Conservation (phyloP, 2,113 vertebrate genomes). For the Cisticola juncidis region DNA sequence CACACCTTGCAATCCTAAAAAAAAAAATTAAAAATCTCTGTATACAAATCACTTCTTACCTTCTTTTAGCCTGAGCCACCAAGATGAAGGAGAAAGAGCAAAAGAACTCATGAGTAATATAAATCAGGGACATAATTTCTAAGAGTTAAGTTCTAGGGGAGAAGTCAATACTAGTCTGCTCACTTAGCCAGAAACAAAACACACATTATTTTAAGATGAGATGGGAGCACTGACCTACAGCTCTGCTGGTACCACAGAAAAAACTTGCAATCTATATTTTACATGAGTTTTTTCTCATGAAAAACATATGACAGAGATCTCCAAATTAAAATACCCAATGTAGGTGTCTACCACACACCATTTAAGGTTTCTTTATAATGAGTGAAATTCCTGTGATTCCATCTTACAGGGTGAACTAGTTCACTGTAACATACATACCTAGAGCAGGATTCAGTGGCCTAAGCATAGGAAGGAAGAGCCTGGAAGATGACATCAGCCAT, state of each 20-base stretch:
- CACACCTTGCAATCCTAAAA: neutral
- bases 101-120: neutral
- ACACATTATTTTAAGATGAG: neutral
- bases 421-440: neutral
- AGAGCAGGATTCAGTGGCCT: slow-evolving; percentile 20
- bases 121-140: neutral
- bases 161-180: neutral
- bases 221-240: neutral
- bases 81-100: neutral
- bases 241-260: neutral
- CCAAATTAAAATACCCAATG: neutral
- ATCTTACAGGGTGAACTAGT: neutral
- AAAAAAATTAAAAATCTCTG: neutral
- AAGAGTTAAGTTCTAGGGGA: neutral
- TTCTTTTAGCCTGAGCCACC: slow-evolving; percentile 5
- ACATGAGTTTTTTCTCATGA: no score
- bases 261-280: neutral
- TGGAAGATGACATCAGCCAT: slow-evolving; percentile 13
- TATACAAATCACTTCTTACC: neutral
- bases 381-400: neutral
- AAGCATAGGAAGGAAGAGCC: neutral
- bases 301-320: neutral
- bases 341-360: neutral
- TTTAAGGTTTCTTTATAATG: neutral
- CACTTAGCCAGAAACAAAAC: neutral